A percentile compares a stretch with the other conserved stretches of the same genome.
Conservation (phyloP, 2,888 invertebrate species). For the Mamestra brassicae region DNA sequence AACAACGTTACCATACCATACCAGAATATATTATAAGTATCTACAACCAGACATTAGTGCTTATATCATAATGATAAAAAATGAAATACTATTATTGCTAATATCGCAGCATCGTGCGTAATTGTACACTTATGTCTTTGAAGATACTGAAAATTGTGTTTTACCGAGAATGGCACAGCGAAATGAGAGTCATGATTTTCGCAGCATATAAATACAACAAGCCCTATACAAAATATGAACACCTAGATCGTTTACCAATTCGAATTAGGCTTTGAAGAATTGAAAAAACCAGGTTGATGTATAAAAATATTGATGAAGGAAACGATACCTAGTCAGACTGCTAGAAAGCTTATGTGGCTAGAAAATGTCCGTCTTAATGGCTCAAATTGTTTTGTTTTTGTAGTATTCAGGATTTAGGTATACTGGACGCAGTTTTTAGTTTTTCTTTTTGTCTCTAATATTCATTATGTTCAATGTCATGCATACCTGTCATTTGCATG, state of each 20-base stretch:
- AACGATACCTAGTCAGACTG: background rate
- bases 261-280: background rate
- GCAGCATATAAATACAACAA: background rate
- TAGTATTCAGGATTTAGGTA: no score
- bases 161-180: background rate
- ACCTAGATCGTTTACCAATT: background rate
- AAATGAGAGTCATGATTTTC: no score
- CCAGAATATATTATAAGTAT: conserved; percentile 5
- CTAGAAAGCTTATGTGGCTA: background rate
- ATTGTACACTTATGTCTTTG: background rate
- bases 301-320: background rate
- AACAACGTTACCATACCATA: conserved; percentile 18
- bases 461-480: no score
- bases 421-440: no score
- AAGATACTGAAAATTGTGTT: background rate
- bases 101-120: background rate
- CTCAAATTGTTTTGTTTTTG: no score
- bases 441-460: no score
- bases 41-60: background rate
- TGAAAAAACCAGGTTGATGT: background rate
- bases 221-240: background rate
- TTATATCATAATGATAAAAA: conserved; percentile 16
- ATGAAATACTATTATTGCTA: conserved; percentile 17
- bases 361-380: background rate
- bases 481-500: no score